Percentiles rank a stretch among this genome's conserved stretches.
Conservation (phyloP, 1,140 invertebrate species). For the Phymorhynchus buccinoides region DNA sequence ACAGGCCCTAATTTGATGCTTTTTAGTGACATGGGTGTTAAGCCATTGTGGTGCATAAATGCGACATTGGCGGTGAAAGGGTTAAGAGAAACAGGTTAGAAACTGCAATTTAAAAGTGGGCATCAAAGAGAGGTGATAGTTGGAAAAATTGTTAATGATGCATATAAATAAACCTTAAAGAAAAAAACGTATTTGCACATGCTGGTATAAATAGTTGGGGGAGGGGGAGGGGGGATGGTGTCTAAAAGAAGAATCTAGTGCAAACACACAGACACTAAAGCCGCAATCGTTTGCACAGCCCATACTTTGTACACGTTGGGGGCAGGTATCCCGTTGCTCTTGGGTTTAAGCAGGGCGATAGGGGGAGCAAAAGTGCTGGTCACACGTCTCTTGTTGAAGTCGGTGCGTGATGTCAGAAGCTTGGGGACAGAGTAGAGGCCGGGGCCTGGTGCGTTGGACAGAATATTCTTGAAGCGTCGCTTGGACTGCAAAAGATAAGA, state of each 20-base stretch:
- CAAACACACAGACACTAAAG: not conserved
- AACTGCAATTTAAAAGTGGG: too few species aligned
- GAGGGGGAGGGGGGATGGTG: too few species aligned
- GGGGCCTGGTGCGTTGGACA: constrained; percentile 64
- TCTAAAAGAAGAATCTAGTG: not conserved
- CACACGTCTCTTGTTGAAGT: constrained; percentile 64
- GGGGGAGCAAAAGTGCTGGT: constrained; percentile 66
- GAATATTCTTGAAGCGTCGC: constrained; percentile 47
- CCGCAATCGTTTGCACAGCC: not conserved
- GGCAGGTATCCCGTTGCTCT: constrained; percentile 60
- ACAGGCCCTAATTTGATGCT: too few species aligned
- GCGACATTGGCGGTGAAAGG: too few species aligned
- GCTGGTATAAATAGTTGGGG: too few species aligned
- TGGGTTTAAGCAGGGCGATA: constrained; percentile 60
- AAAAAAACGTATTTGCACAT: too few species aligned
- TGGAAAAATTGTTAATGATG: too few species aligned
- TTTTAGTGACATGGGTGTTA: too few species aligned
- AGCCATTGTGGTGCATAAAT: too few species aligned
- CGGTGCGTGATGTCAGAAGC: constrained; percentile 58
- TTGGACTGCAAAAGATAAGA: constrained; percentile 53
- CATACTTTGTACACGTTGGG: constrained; percentile 67
- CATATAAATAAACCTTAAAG: too few species aligned
- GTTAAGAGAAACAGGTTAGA: too few species aligned
- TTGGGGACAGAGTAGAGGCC: constrained; percentile 66
- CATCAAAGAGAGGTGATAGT: too few species aligned